Evolutionary conservation across 1,140 invertebrate genomes (phyloP), one percentile per base, ranked within the genome.

Genomic region (Eumeta japonica): DNA sequence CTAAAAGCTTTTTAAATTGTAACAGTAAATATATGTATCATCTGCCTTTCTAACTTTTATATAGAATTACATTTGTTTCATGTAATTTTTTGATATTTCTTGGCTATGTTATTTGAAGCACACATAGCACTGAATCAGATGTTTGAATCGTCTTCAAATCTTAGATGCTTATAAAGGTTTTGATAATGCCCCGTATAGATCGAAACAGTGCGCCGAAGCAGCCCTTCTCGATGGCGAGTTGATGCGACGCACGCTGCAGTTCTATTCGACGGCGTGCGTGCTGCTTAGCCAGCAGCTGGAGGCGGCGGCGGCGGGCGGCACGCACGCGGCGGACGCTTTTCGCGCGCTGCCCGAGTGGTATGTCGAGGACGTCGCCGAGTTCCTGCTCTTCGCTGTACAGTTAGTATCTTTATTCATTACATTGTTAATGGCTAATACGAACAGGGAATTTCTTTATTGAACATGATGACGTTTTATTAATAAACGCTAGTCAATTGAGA

Each of bases 281-380:
- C 85, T 89, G 56, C 77, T 95, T 30, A 58, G 88, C 1, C 76
- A 78, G 50, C 67, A 85, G 37, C 74, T 90, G 45, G 82, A 82
- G 4, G 73, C 67, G 18, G 65, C 56, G 33, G 46, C 33, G 48
- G 49, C 19, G 64, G 75, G 10, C 66, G 1, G 75, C 78, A 7
- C 53, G 55, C 42, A 82, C 39, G 73, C 85, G 33, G 81, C 89
- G 15, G 79, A 82, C 58, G 76, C 84, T 45, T 97, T 97, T 78
- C 84, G 87, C 32, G 89, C 90, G 48, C 77, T 94, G 49, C 95
- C 95, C 11, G 94, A 98, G 73, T 97, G 92, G 88, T 97, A 95
- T 63, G 84, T 97, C 30, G 94, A 97, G 65, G 94, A 98, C 67
- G 88, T 97, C 40, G 92, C 94, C 11, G 94, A 97, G 65, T 95